These are phyloP conservation scores for Champsocephalus gunnari DNA, from an alignment of 2,797 vertebrate species.

Conservation along the genomic window DNA sequence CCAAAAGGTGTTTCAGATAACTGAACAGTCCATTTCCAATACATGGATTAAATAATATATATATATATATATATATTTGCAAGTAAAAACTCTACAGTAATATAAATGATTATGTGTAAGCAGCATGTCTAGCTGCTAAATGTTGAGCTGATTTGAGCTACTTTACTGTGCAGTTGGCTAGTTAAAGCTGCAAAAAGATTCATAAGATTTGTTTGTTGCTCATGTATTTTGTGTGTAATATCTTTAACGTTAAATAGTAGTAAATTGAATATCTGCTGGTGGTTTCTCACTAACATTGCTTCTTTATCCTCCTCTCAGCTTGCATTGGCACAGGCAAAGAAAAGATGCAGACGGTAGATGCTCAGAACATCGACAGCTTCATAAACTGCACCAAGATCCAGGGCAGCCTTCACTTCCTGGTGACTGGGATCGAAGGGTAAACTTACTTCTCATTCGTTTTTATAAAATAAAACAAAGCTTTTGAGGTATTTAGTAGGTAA, in stretches of 20 bases:
- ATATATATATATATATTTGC: no score
- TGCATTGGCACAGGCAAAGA: slow-evolving; percentile 88
- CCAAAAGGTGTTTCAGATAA: slow-evolving; percentile 88
- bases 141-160: neutral
- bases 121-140: neutral
- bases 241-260: neutral
- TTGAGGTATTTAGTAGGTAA: neutral
- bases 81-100: no score
- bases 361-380: slow-evolving; percentile 93
- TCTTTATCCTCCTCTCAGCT: slow-evolving; percentile 74
- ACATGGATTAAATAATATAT: neutral
- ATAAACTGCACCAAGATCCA: slow-evolving; percentile 97
- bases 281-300: neutral
- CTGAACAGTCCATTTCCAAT: neutral
- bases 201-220: neutral
- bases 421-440: slow-evolving; percentile 94
- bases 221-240: neutral
- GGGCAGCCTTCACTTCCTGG: slow-evolving; percentile 94
- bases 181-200: neutral
- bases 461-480: neutral
- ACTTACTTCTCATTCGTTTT: slow-evolving; percentile 19
- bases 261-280: no score
- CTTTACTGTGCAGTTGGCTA: neutral
- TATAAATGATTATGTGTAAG: neutral
- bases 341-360: slow-evolving; percentile 89